Percentiles rank a stretch among this genome's conserved stretches.
Evolutionary conservation across 2,888 invertebrate species (phyloP).

Genomic region (Ophraella communa): DNA sequence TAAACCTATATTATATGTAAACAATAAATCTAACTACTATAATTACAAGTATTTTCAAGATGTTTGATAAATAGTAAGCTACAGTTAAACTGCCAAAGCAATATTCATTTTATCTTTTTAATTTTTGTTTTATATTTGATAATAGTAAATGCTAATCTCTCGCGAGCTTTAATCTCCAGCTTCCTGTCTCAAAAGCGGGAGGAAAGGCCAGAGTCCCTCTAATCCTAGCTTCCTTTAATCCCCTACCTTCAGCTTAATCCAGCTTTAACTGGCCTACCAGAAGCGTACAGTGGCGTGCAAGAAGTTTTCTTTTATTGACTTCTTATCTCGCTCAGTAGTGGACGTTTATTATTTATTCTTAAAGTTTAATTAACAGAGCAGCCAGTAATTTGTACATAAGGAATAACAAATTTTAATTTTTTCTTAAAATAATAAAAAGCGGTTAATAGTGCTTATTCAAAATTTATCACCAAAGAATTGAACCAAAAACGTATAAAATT

Average conservation of each 20-base stretch:
- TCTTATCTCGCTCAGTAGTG: constrained; percentile 4
- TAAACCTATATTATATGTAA: no score
- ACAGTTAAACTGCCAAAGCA: background rate
- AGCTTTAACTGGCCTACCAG: constrained; percentile 60
- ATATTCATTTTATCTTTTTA: constrained; percentile 43
- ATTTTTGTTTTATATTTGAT: constrained; percentile 58
- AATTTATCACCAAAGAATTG: no score
- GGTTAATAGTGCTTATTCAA: no score
- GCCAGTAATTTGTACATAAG: no score
- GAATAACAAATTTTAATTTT: background rate
- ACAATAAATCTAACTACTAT: no score
- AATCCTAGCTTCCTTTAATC: constrained; percentile 62
- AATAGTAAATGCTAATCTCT: constrained; percentile 59
- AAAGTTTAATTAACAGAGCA: background rate
- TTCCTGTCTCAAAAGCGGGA: constrained; percentile 56
- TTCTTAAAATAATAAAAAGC: no score
- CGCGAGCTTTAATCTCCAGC: constrained; percentile 57
- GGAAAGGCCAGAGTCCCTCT: constrained; percentile 58
- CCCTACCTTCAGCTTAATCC: constrained; percentile 62
- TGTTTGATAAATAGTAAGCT: background rate
- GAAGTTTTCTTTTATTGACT: constrained; percentile 4
- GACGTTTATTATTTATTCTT: background rate
- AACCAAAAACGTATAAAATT: no score
- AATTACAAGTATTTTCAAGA: no score
- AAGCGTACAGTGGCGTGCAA: constrained; percentile 40